Conservation (phyloP, 2,888 invertebrate species). For the Acleris holmiana region DNA sequence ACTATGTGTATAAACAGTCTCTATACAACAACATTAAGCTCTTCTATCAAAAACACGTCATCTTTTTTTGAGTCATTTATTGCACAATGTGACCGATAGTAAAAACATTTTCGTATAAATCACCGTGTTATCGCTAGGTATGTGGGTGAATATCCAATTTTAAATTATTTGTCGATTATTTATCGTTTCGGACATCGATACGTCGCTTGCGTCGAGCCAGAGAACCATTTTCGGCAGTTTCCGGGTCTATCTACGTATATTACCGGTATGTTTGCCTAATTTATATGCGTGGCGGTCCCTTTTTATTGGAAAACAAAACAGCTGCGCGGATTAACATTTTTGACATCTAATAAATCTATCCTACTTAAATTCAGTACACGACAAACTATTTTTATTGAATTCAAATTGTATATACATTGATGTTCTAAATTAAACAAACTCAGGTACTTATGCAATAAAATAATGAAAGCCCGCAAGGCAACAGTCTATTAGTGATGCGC, state of each 20-base stretch:
- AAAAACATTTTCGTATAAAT: conserved; percentile 49
- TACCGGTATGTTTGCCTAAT: conserved; percentile 49
- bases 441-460: conserved; percentile 40
- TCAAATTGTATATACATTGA: conserved; percentile 1
- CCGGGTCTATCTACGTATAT: conserved; percentile 55
- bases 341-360: conserved; percentile 37
- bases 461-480: conserved; percentile 41
- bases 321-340: conserved; percentile 47
- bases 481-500: conserved; percentile 32
- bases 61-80: conserved; percentile 39
- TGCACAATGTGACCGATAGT: conserved; percentile 41
- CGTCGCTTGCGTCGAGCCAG: conserved; percentile 56
- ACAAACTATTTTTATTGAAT: not conserved
- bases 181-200: conserved; percentile 67
- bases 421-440: conserved; percentile 32
- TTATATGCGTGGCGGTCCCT: conserved; percentile 61
- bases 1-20: conserved; percentile 54
- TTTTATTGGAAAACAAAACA: conserved; percentile 55
- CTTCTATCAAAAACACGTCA: conserved; percentile 47
- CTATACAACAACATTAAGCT: conserved; percentile 47
- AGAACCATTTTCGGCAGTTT: conserved; percentile 69
- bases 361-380: conserved; percentile 1
- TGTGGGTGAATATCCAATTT: conserved; percentile 71
- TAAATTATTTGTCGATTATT: conserved; percentile 71
- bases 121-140: conserved; percentile 58